Evolutionary conservation across 2,113 vertebrate species (phyloP).

Genomic region (Bambusicola thoracicus): DNA sequence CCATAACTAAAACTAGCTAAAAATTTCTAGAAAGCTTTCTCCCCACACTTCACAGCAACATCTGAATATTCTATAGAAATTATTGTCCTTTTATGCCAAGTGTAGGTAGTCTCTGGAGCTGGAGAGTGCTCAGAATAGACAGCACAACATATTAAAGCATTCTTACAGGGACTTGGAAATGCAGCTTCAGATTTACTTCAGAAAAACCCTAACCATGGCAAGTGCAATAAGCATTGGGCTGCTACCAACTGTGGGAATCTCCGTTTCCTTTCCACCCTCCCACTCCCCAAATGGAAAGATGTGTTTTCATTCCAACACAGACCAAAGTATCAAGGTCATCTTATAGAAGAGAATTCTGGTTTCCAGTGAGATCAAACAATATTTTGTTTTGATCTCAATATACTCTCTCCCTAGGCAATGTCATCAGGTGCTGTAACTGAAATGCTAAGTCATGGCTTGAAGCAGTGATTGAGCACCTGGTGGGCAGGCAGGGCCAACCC

Average conservation of each 20-base stretch:
- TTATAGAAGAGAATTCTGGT: neutral
- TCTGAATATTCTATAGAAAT: neutral
- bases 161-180: neutral
- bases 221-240: neutral
- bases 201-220: fast-evolving
- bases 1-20: neutral
- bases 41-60: neutral
- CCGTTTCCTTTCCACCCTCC: neutral
- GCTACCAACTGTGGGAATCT: neutral
- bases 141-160: neutral
- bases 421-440: neutral
- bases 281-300: neutral
- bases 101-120: neutral
- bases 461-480: too few species aligned
- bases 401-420: neutral
- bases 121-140: neutral
- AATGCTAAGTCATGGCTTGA: too few species aligned
- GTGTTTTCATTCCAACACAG: neutral
- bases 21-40: neutral
- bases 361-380: neutral
- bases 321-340: neutral
- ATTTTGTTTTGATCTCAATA: neutral
- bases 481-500: too few species aligned
- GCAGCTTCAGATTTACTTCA: neutral
- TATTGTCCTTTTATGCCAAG: neutral